A percentile compares a stretch with the other conserved stretches of the same genome.
phyloP scores from a whole-genome alignment of 2,797 vertebrate genomes.

The Myripristis jacobus region DNA sequence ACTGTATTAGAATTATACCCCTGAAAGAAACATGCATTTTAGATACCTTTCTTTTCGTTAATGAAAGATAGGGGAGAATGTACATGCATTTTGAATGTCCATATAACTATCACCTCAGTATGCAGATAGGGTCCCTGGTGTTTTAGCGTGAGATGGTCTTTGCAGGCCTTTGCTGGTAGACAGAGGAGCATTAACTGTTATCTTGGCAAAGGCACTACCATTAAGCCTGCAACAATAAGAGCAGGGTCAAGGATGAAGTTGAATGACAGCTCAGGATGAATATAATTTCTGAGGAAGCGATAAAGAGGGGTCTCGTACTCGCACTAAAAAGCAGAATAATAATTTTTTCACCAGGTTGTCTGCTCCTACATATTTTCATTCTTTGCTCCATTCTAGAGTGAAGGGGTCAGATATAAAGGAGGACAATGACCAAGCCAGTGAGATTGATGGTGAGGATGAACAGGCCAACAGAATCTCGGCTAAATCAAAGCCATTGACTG shows the following conservation, averaged over 20 bases:
- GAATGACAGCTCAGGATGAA: conserved; percentile 82
- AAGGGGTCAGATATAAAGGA: conserved; percentile 79
- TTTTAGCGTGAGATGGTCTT: conserved; percentile 70
- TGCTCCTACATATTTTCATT: conserved; percentile 74
- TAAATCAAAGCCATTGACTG: conserved; percentile 84
- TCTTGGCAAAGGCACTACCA: conserved; percentile 72
- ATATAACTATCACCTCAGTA: conserved; percentile 69
- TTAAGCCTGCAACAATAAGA: conserved; percentile 81
- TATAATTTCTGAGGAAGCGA: conserved; percentile 77
- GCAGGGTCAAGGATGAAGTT: conserved; percentile 84
- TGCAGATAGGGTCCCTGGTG: conserved; percentile 74
- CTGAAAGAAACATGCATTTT: conserved; percentile 48
- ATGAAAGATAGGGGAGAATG: conserved; percentile 58
- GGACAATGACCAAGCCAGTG: conserved; percentile 77
- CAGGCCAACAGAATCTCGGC: conserved; percentile 67
- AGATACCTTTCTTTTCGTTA: conserved; percentile 59
- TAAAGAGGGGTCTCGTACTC: conserved; percentile 78
- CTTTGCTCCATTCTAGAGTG: conserved; percentile 70
- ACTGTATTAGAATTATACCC: conserved; percentile 36
- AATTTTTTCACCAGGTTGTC: conserved; percentile 68
- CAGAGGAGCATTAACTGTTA: conserved; percentile 79
- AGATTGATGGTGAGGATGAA: conserved; percentile 80
- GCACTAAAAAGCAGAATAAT: conserved; percentile 77
- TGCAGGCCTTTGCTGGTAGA: conserved; percentile 66
- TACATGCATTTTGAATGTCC: conserved; percentile 68